Conservation (phyloP, 2,113 vertebrate species). For the Hiodon alosoides region DNA sequence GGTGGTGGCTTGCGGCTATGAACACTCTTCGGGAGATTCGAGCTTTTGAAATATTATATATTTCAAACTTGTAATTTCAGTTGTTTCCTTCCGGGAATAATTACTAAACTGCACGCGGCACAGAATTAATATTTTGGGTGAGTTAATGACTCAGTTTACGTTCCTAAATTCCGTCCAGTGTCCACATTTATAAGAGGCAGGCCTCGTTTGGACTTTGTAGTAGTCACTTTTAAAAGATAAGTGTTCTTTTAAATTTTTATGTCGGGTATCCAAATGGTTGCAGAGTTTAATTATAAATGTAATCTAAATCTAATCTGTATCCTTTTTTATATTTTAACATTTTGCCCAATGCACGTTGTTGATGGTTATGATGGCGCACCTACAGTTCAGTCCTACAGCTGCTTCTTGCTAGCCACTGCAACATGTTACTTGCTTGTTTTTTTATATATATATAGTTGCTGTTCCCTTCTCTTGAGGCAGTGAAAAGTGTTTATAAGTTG, state of each 20-base stretch:
- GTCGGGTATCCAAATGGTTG: not conserved
- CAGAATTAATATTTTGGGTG: conserved; percentile 57
- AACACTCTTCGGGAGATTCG: conserved; percentile 48
- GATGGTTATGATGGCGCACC: not conserved
- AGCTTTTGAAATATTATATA: conserved; percentile 44
- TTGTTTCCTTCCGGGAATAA: conserved; percentile 34
- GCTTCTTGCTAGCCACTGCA: too few relatives aligned
- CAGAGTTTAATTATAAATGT: not conserved
- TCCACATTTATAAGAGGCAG: not conserved
- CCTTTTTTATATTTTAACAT: not conserved
- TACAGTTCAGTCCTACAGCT: too few relatives aligned
- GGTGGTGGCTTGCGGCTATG: conserved; percentile 38
- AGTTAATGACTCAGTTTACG: conserved; percentile 24
- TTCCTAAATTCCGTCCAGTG: not conserved
- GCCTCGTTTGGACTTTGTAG: not conserved
- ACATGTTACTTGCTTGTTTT: too few relatives aligned
- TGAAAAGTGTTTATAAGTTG: too few relatives aligned
- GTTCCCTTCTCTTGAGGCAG: too few relatives aligned
- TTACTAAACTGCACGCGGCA: conserved; percentile 57
- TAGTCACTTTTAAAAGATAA: not conserved
- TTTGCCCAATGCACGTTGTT: not conserved
- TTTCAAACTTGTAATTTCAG: conserved; percentile 42
- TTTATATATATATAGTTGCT: too few relatives aligned
- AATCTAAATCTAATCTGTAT: not conserved
- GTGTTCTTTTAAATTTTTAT: too few relatives aligned